Evolutionary conservation across 2,113 vertebrate species (phyloP).

Genomic region (Zosterops hypoxanthus): DNA sequence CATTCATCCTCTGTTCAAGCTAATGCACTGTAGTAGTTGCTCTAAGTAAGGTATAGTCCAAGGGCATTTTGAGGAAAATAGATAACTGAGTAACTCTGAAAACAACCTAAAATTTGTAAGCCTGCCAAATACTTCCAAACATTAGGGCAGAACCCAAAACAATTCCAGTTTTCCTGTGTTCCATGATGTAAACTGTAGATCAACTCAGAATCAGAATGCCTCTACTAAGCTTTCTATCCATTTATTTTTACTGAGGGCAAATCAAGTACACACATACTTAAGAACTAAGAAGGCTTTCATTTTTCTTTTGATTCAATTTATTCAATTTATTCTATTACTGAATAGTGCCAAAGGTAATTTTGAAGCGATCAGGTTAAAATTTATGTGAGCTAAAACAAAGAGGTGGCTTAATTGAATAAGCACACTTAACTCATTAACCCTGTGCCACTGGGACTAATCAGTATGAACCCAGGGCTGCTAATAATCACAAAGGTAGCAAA

Average conservation of each 20-base stretch:
- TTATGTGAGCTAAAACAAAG: constrained; percentile 75
- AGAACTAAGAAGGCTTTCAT: constrained; percentile 11
- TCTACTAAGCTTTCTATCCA: background rate
- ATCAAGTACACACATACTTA: constrained; percentile 2
- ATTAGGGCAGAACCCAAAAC: background rate
- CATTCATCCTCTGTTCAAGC: background rate
- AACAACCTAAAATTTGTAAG: background rate
- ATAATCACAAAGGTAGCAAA: constrained; percentile 65
- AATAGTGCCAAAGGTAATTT: constrained; percentile 27
- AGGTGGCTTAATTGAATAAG: constrained; percentile 78
- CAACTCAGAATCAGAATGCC: background rate
- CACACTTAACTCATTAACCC: constrained; percentile 76
- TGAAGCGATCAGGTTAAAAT: constrained; percentile 72
- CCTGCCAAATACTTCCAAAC: background rate
- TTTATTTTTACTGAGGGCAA: constrained; percentile 42
- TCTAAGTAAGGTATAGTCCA: background rate
- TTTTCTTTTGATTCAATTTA: constrained; percentile 14
- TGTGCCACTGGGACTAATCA: constrained; percentile 73
- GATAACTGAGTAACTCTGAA: background rate
- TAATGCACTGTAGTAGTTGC: background rate
- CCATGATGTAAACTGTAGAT: background rate
- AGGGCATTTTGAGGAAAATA: background rate
- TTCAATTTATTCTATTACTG: constrained; percentile 19
- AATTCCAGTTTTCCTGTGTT: background rate
- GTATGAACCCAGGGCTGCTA: constrained; percentile 49